A percentile compares a stretch with the other conserved stretches of the same genome.
Conservation (phyloP, 2,113 vertebrate genomes). For the Nyctibius bracteatus region DNA sequence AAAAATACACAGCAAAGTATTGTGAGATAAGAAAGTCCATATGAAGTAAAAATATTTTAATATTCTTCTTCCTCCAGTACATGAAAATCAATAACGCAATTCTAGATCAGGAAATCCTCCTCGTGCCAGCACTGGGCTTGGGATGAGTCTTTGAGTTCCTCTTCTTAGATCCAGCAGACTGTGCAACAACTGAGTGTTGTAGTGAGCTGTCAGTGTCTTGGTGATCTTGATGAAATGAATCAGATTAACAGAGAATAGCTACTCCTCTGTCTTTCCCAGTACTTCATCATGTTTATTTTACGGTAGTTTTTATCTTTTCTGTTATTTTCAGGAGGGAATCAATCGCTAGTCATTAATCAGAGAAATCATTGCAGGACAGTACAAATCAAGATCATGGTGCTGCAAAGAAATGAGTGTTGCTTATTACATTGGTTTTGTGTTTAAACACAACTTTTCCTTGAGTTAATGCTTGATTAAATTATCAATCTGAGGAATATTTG, state of each 20-base stretch:
- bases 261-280: background rate
- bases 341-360: background rate
- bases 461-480: background rate
- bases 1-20: background rate
- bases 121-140: background rate
- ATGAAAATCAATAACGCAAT: background rate
- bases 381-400: background rate
- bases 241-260: background rate
- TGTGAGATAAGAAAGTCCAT: background rate
- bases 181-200: background rate
- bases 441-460: background rate
- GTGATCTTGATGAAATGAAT: background rate
- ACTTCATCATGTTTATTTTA: background rate
- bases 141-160: background rate
- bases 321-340: background rate
- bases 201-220: background rate
- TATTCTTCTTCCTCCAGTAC: background rate
- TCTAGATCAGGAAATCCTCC: background rate
- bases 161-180: background rate
- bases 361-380: background rate
- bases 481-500: background rate
- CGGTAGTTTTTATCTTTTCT: background rate
- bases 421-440: background rate
- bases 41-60: background rate
- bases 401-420: background rate